A percentile compares a stretch with the other conserved stretches of the same genome.
Conservation (phyloP, 1,140 invertebrate species). For the Caerostris darwini region DNA sequence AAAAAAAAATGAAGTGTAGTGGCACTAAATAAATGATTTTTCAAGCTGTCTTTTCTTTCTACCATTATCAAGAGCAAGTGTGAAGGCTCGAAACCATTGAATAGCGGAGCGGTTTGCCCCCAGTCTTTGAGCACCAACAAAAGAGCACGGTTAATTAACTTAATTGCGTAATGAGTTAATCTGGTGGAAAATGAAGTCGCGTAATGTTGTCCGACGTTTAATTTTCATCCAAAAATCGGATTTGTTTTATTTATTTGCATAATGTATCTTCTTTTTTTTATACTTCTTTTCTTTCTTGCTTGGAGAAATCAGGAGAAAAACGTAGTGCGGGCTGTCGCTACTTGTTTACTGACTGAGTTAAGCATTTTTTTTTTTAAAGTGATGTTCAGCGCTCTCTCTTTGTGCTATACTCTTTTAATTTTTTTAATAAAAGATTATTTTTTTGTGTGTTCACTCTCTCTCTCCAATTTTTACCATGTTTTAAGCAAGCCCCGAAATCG, state of each 20-base stretch:
- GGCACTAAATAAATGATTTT: constrained; percentile 76
- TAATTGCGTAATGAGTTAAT: constrained; percentile 77
- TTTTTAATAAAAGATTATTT: not conserved
- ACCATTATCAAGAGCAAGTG: constrained; percentile 54
- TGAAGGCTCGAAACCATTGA: constrained; percentile 57
- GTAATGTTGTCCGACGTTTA: constrained; percentile 75
- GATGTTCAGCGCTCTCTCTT: not conserved
- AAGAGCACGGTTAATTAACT: constrained; percentile 74
- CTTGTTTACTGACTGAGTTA: constrained; percentile 52
- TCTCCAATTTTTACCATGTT: constrained; percentile 36
- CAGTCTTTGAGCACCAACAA: constrained; percentile 54
- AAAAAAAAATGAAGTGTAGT: constrained; percentile 63
- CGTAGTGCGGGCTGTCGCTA: constrained; percentile 13
- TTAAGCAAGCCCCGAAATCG: constrained; percentile 33
- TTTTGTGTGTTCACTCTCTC: not conserved
- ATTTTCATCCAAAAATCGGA: constrained; percentile 71
- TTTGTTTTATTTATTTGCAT: constrained; percentile 64
- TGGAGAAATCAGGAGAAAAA: constrained; percentile 14
- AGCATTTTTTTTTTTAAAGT: not conserved
- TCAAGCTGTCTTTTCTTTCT: constrained; percentile 68
- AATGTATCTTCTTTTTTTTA: constrained; percentile 35
- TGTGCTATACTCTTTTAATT: not conserved
- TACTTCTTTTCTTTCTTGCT: not conserved
- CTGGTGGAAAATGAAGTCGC: constrained; percentile 73
- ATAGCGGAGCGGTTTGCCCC: constrained; percentile 62